Evolutionary conservation across 2,888 invertebrate species (phyloP), one percentile per base, ranked within the genome.

Genomic region (Leptinotarsa rubiginosa): DNA sequence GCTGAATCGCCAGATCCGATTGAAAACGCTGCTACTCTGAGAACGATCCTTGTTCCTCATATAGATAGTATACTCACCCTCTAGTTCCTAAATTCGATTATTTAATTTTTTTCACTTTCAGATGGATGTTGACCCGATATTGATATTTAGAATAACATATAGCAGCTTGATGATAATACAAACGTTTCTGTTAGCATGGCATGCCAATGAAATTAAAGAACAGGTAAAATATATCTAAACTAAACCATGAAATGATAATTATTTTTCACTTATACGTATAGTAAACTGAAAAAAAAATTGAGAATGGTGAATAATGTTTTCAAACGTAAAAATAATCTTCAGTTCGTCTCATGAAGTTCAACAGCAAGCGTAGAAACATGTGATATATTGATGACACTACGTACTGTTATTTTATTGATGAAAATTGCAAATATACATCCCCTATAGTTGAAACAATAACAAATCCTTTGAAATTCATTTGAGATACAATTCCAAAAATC

Each of bases 181-280:
- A 70, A 67, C 70, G 41, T 74, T 74, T 62, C 16, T 74, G 22
- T 20, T 74, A 12, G 74, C 74, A 7, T 74, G 69, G 69, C 70
- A 70, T 47, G 74, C 70, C 47, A 74, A 74, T 41, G 74, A 74
- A 70, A 70, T 74, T 22, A 74, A 31, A 47, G 20, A 70, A n/a
- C 70, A 74, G 56, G 74, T 74, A 56, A 67, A 49, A 10, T 16
- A 1, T 10, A 62, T 62, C 13, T 12, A 4, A 13, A 18, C 18
- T 18, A 52, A 0, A 10, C 18, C 52, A 18, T 59, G 59, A 22
- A 12, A 22, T 12, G 12, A 56, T 16, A 20, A 68, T 54, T 12
- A 56, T 5, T 7, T 47, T 47, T 47, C 18, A 50, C 4, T 50
- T n/a, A 50, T 16, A 1, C 49, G 16, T 16, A 16, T 16, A 50